Evolutionary conservation across 2,888 invertebrate species (phyloP).

Genomic region (Glyphotaelius pellucidus): DNA sequence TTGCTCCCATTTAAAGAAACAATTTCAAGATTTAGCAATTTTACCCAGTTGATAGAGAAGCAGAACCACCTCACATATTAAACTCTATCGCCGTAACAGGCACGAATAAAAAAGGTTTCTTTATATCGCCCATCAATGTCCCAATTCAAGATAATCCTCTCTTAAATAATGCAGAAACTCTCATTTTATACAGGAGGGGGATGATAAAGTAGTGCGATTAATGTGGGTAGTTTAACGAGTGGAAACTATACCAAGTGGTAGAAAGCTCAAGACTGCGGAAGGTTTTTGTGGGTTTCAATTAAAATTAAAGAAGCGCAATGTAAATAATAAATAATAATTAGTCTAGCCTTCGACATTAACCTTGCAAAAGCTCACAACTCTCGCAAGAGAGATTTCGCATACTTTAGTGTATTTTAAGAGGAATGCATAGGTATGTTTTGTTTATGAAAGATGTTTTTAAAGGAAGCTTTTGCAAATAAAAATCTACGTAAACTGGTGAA

Average conservation of each 20-base stretch:
- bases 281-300: background rate
- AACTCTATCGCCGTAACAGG: too few relatives aligned
- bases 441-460: background rate
- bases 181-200: background rate
- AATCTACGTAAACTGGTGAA: background rate
- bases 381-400: background rate
- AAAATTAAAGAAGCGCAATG: constrained; percentile 30
- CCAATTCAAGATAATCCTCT: background rate
- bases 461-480: background rate
- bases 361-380: background rate
- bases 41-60: background rate
- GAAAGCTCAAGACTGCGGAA: constrained; percentile 18
- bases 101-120: background rate
- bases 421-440: background rate
- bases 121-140: background rate
- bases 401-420: constrained; percentile 22
- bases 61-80: too few relatives aligned
- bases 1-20: background rate
- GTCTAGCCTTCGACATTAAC: background rate
- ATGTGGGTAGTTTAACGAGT: background rate
- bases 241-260: background rate
- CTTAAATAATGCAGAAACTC: background rate
- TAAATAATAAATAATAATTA: background rate
- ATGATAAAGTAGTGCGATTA: background rate
- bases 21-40: background rate